Evolutionary conservation across 1,140 invertebrate genomes (phyloP), one percentile per base, ranked within the genome.

Genomic region (Notospermus geniculatus): DNA sequence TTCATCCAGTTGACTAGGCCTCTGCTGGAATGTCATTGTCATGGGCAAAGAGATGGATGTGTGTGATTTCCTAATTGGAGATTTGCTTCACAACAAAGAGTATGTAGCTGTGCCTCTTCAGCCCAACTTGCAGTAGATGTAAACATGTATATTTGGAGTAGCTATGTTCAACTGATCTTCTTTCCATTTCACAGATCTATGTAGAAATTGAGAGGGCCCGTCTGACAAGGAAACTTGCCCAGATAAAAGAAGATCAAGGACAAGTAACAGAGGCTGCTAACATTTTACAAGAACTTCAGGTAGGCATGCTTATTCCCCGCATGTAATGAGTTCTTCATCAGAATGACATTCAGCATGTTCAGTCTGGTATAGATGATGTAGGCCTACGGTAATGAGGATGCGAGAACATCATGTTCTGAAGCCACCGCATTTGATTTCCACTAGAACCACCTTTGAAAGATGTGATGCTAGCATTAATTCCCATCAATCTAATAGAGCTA

Each of bases 191-290:
- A 27, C 64, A 91, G 88, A 99, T 99, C 65, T 99, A 99, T 82
- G 97, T 99, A 4, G 97, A 99, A 87, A 95, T 98, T 29, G 97
- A 99, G 82, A 85, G 97, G 75, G 97, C 97, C 41, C 85, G 97
- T 54, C 83, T 99, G 1, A 99, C 97, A 22, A 89, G 96, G 76
- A 93, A 91, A 67, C 80, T 99, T 57, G 93, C 97, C 1, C 89
- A 93, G 77, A 94, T 98, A 60, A 89, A 92, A 71, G 97, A 99
- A 82, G 95, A 98, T 81, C 71, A 67, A 56, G 91, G 89, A 0
- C 90, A 98, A 76, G 85, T 97, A 23, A 84, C 88, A 19, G 93
- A 92, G 71, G 97, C 96, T 52, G 92, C 93, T 5, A 87, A 89
- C 66, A 91, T 98, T 64, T 90, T 99, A 76, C 91, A 98, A 77